Conservation (phyloP, 2,113 vertebrate species). For the Lampris incognitus region DNA sequence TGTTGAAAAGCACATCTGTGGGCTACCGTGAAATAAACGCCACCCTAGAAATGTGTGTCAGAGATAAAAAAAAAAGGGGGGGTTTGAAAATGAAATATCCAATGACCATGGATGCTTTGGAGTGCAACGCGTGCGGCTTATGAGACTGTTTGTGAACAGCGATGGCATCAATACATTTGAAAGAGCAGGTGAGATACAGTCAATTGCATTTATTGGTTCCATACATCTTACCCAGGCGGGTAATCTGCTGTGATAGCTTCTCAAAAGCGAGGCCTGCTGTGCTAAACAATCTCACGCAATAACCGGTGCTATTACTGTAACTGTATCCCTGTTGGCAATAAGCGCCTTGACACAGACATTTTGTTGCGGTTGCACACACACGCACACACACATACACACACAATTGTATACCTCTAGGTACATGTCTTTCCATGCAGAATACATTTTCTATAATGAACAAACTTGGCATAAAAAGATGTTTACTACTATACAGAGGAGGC, state of each 20-base stretch:
- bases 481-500: too few species aligned
- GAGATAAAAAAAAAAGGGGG: conserved; percentile 23
- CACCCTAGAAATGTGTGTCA: conserved; percentile 32
- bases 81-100: conserved; percentile 50
- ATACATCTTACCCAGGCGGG: conserved; percentile 30
- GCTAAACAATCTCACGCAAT: conserved; percentile 12
- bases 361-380: neutral
- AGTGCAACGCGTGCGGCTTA: conserved; percentile 14
- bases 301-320: neutral
- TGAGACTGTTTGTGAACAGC: conserved; percentile 10
- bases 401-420: too few species aligned
- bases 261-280: conserved; percentile 1
- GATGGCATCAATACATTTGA: conserved; percentile 14
- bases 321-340: neutral
- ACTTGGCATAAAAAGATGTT: too few species aligned
- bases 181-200: neutral
- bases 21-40: conserved; percentile 19
- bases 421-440: too few species aligned
- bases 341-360: too few species aligned
- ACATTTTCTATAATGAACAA: too few species aligned
- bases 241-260: conserved; percentile 8
- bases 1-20: conserved; percentile 55
- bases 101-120: neutral
- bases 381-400: too few species aligned
- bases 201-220: neutral